Conservation (phyloP, 1,140 invertebrate genomes). For the Drosophila tristis region DNA sequence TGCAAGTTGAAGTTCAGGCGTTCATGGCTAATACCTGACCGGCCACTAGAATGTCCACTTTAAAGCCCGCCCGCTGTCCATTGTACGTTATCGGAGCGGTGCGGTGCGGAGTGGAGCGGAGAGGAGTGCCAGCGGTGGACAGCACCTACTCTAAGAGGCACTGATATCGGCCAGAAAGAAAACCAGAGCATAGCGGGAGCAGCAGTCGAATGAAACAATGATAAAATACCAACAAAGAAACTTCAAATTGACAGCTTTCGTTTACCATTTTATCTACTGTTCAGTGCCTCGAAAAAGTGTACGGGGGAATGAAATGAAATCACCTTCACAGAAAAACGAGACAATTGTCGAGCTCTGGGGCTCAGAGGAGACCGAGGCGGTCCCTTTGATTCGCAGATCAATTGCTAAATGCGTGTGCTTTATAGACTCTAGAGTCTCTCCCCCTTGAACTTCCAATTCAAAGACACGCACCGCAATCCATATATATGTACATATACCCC, state of each 20-base stretch:
- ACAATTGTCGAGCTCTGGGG: constrained; percentile 66
- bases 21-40: constrained; percentile 60
- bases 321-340: constrained; percentile 67
- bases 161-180: constrained; percentile 32
- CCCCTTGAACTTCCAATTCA: constrained; percentile 44
- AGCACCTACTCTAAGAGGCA: constrained; percentile 11
- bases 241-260: constrained; percentile 80
- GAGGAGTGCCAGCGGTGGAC: constrained; percentile 15
- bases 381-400: constrained; percentile 75
- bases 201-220: constrained; percentile 51
- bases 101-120: not conserved
- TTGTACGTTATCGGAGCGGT: constrained; percentile 53
- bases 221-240: constrained; percentile 65
- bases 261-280: constrained; percentile 73
- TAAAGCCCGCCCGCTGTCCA: constrained; percentile 62
- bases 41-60: constrained; percentile 73
- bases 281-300: constrained; percentile 14
- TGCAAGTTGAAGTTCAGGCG: constrained; percentile 71
- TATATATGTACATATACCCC: not conserved
- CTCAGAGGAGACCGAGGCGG: constrained; percentile 47
- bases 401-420: constrained; percentile 70
- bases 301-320: constrained; percentile 72
- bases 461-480: constrained; percentile 51
- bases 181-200: constrained; percentile 21
- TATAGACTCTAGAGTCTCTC: constrained; percentile 5